Evolutionary conservation across 2,797 vertebrate genomes (phyloP).

Genomic region (Toxotes lorentzi): DNA sequence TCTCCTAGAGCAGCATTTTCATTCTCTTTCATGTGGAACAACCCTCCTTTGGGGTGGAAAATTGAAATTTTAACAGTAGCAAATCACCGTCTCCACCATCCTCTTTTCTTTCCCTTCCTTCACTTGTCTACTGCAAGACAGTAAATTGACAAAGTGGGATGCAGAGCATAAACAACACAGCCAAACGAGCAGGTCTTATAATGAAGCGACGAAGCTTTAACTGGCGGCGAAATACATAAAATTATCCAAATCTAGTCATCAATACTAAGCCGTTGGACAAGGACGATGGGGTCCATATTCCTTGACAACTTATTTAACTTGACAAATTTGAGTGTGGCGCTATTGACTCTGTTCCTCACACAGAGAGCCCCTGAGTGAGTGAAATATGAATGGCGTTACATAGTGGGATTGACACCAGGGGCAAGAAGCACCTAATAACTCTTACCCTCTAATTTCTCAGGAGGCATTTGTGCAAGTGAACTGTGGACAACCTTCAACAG

Average conservation of each 20-base stretch:
- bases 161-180: slow-evolving; percentile 45
- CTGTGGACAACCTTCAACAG: slow-evolving; percentile 9
- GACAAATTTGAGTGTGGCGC: slow-evolving; percentile 40
- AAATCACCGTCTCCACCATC: slow-evolving; percentile 69
- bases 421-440: slow-evolving; percentile 19
- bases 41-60: slow-evolving; percentile 78
- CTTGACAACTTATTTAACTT: slow-evolving; percentile 59
- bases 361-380: slow-evolving; percentile 12
- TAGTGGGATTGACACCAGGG: slow-evolving; percentile 14
- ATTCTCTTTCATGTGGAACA: slow-evolving; percentile 76
- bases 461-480: neutral
- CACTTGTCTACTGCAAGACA: slow-evolving; percentile 36
- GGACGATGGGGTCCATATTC: slow-evolving; percentile 17
- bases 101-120: slow-evolving; percentile 7
- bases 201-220: slow-evolving; percentile 38
- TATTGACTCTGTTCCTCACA: slow-evolving; percentile 34
- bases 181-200: slow-evolving; percentile 33
- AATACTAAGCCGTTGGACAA: slow-evolving; percentile 15
- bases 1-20: slow-evolving; percentile 65
- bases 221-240: slow-evolving; percentile 44
- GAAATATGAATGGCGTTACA: slow-evolving; percentile 27
- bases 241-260: slow-evolving; percentile 49
- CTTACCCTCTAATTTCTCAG: slow-evolving; percentile 18
- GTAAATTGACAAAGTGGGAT: slow-evolving; percentile 55
- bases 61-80: slow-evolving; percentile 80